phyloP scores from a whole-genome alignment of 2,113 vertebrate genomes.

The Ariopsis seemanni region DNA sequence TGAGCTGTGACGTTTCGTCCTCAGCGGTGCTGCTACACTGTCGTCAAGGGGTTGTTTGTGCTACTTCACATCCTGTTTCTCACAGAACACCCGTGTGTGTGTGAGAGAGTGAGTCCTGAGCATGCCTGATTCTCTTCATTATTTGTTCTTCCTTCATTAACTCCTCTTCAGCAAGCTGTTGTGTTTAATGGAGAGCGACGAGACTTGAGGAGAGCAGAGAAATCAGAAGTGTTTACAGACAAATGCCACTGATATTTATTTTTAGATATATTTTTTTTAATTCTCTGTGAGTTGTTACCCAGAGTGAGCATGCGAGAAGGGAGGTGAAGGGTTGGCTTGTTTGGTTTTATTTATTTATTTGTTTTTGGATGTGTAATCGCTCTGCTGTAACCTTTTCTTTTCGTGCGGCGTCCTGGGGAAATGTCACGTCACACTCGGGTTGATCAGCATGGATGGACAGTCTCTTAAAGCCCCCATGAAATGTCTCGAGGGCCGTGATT shows the following conservation, averaged over 20 bases:
- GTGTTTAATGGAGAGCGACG: conserved; percentile 56
- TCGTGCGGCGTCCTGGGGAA: conserved; percentile 58
- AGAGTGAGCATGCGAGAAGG: conserved; percentile 35
- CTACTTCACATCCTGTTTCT: background rate
- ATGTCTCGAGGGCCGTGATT: background rate
- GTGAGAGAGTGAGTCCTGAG: background rate
- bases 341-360: background rate
- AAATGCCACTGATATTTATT: background rate
- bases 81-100: background rate
- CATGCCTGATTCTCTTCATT: conserved; percentile 55
- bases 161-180: conserved; percentile 53
- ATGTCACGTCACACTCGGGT: conserved; percentile 65
- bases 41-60: background rate
- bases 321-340: conserved; percentile 41
- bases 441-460: background rate
- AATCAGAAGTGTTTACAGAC: conserved; percentile 5
- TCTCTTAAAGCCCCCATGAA: background rate
- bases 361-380: conserved; percentile 54
- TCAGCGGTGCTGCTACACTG: background rate
- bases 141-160: conserved; percentile 60
- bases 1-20: background rate
- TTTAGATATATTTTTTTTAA: background rate
- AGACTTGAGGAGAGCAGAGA: background rate
- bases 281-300: background rate
- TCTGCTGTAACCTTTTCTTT: conserved; percentile 56